Base-by-base conservation (phyloP, 2,888 invertebrate species). In the Diaperis boleti region DNA sequence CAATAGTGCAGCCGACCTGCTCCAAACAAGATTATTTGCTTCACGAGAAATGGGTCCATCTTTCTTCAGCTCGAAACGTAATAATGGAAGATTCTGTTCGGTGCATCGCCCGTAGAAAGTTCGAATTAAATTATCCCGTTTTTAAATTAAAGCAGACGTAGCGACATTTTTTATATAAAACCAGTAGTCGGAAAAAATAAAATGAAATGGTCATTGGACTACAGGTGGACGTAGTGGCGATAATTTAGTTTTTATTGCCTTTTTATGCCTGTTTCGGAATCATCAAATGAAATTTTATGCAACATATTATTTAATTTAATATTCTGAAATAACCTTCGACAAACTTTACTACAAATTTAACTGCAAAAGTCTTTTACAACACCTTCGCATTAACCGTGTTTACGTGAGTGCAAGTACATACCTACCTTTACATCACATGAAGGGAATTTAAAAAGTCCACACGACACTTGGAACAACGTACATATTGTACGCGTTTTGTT, bases 161-260 rank as follows among this genome's bases (percentile, higher is more conserved):
- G 75, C 76, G 76, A 78, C 77, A 73, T 76, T 77, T 60, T 79
- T 79, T 80, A 79, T 78, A 78, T 76, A 80, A 81, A 81, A 81
- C 81, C 81, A 81, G 81, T 81, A 81, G 80, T 81, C 80, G 76
- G 74, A 72, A 72, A 76, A 76, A 78, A 77, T 72, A 76, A 78
- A 76, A 72, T 65, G 64, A 63, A 73, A 66, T 55, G 44, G 55
- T 62, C 57, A 59, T 62, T 39, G 64, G 59, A 56, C 55, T 62
- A 69, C 73, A 72, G 73, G 70, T 72, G 72, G 73, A 73, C 68
- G 65, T 42, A 62, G 64, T 68, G 72, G 74, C 70, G 67, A 70
- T 73, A 73, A 71, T 72, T 74, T 73, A 70, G 65, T 68, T 69
- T 74, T 75, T 74, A 74, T 70, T 65, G 70, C 68, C 57, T 69